Base-by-base conservation (phyloP, 2,113 vertebrate species). In the Zingel zingel region DNA sequence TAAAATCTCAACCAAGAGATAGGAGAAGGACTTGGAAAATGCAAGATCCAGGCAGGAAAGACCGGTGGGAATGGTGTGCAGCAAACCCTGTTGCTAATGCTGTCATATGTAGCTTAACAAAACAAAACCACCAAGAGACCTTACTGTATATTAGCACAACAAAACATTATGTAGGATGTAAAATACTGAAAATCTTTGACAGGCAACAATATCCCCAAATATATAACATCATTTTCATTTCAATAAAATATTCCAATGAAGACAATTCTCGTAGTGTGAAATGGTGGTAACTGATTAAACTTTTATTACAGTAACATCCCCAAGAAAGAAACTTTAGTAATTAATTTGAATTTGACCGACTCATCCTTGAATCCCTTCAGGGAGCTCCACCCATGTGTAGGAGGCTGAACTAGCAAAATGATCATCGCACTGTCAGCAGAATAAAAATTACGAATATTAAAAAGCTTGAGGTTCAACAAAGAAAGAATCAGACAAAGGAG, bases 361-460 rank as follows among this genome's bases (percentile, higher is more conserved):
- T 87, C 80, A 87, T 64, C 85, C 79, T 76, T 59, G 53, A 76
- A 83, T 83, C 70, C 71, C 76, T 76, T 76, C 64, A 81, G 68
- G 85, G 82, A 84, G 50, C 68, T 74, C 80, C 83, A 74, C 81
- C 89, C 66, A 87, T 82, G 84, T 87, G 88, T 61, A 80, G 81
- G 88, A 86, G 79, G 79, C 62, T 85, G 78, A 89, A 78, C 74
- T 51, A 68, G 72, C 67, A 72, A 83, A 84, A 73, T 12, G 61
- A 87, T 84, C 27, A 70, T 30, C 1, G 8, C 72, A 65, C 33
- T 30, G 74, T 90, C 71, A 87, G 89, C 91, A 79, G 84, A 86
- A 90, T 81, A 36, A n/a, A 76, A 87, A 86, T 30, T 3, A 72
- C 69, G 61, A 86, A n/a, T 70, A 69, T 69, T 67, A 61, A 64